A percentile compares a stretch with the other conserved stretches of the same genome.
Evolutionary conservation across 2,113 vertebrate species (phyloP).

Genomic region (Pelodiscus sinensis): DNA sequence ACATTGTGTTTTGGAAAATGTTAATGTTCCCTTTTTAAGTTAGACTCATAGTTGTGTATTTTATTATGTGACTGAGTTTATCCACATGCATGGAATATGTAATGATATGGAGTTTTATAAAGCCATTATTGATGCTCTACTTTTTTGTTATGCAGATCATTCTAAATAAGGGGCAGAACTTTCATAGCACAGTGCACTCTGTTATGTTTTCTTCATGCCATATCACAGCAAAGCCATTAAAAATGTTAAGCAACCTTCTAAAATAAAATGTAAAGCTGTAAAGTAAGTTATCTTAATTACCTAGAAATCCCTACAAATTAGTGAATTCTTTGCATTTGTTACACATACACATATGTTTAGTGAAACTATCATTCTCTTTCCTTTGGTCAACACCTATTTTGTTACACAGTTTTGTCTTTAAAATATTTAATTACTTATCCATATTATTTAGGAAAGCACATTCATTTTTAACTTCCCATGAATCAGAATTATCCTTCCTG

Average conservation of each 20-base stretch:
- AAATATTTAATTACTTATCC: slow-evolving; percentile 19
- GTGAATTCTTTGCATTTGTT: background rate
- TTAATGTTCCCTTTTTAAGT: background rate
- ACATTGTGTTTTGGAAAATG: background rate
- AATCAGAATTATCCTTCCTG: slow-evolving; percentile 13
- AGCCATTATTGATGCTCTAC: slow-evolving; percentile 37
- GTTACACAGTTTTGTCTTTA: slow-evolving; percentile 52
- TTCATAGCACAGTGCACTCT: background rate
- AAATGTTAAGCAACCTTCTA: slow-evolving; percentile 31
- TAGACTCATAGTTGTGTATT: background rate
- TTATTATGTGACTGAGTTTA: background rate
- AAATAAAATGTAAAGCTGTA: slow-evolving; percentile 58
- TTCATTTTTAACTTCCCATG: background rate
- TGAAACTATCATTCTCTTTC: slow-evolving; percentile 29
- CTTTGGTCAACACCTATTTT: slow-evolving; percentile 29
- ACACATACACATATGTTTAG: background rate
- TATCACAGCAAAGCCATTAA: background rate
- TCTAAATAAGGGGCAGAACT: slow-evolving; percentile 57
- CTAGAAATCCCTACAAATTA: slow-evolving; percentile 59
- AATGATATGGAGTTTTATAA: slow-evolving; percentile 6
- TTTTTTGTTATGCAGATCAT: slow-evolving; percentile 62
- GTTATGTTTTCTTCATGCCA: slow-evolving; percentile 25
- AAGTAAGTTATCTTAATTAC: slow-evolving; percentile 20
- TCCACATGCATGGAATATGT: background rate
- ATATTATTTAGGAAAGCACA: slow-evolving; percentile 32